Conservation (phyloP, 2,888 invertebrate species). For the Mamestra brassicae region DNA sequence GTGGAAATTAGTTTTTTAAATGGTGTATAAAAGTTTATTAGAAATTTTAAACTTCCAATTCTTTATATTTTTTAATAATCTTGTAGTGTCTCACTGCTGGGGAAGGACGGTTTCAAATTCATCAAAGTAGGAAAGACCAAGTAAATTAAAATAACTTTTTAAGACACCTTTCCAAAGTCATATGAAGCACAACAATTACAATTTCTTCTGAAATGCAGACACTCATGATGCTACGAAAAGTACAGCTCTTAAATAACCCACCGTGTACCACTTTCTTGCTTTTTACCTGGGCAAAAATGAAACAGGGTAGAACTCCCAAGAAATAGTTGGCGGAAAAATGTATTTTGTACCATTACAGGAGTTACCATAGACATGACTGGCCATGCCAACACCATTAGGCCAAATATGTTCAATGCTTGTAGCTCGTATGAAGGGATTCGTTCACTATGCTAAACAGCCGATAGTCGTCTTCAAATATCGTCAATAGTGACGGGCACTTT, state of each 20-base stretch:
- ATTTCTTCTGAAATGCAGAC: too few relatives aligned
- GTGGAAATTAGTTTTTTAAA: conserved; percentile 4
- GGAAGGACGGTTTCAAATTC: background rate
- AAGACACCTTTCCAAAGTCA: too few relatives aligned
- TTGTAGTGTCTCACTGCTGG: too few relatives aligned
- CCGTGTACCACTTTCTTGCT: background rate
- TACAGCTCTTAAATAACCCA: background rate
- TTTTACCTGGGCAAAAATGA: too few relatives aligned
- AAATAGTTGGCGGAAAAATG: background rate
- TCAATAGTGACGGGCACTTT: too few relatives aligned
- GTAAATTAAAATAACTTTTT: too few relatives aligned
- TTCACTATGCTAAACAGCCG: too few relatives aligned
- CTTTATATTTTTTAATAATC: too few relatives aligned
- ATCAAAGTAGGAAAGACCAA: background rate
- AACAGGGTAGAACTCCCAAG: too few relatives aligned
- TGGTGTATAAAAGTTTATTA: background rate
- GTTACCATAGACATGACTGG: background rate
- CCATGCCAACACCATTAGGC: background rate
- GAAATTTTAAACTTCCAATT: background rate
- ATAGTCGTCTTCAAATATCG: too few relatives aligned
- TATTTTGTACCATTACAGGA: background rate
- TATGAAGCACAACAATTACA: too few relatives aligned
- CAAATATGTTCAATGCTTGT: background rate
- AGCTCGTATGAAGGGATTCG: background rate
- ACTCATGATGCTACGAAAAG: too few relatives aligned